Conservation (phyloP, 2,888 invertebrate genomes). For the Lacanobia wlatinum region DNA sequence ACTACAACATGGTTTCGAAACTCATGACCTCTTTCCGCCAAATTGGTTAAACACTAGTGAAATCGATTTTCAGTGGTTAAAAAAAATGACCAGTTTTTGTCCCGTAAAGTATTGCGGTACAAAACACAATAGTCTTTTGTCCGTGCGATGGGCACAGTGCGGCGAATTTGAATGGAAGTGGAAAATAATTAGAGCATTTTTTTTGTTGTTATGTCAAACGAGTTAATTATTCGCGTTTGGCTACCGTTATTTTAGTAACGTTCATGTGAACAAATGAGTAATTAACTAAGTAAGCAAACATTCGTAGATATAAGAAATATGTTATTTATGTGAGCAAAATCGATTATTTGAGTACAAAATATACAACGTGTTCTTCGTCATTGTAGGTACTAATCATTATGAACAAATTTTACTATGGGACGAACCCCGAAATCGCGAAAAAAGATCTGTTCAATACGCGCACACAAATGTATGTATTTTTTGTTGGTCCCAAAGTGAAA, state of each 20-base stretch:
- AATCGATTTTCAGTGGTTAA: conserved; percentile 51
- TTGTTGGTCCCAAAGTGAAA: no score
- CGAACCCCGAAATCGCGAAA: no score
- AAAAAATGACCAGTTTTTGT: conserved; percentile 37
- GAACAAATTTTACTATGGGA: no score
- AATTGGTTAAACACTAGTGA: conserved; percentile 42
- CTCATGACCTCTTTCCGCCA: conserved; percentile 58
- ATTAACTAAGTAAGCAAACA: neutral
- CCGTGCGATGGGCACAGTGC: conserved; percentile 33
- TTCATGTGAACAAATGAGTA: neutral
- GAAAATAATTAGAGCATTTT: conserved; percentile 45
- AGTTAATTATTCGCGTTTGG: conserved; percentile 3
- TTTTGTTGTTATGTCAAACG: conserved; percentile 9
- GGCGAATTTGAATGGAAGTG: conserved; percentile 17
- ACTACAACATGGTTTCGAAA: conserved; percentile 52
- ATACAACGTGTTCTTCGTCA: no score
- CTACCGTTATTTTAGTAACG: conserved; percentile 21
- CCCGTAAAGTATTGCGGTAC: conserved; percentile 21
- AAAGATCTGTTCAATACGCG: no score
- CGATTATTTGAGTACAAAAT: neutral
- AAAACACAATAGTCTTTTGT: conserved; percentile 37
- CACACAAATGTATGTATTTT: no score
- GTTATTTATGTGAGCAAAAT: neutral
- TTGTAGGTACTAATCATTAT: no score
- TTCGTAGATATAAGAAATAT: no score